A percentile compares a stretch with the other conserved stretches of the same genome.
These are phyloP conservation scores for Mormyrops attenuatus DNA, from an alignment of 2,797 vertebrate species.

Conservation along the genomic window DNA sequence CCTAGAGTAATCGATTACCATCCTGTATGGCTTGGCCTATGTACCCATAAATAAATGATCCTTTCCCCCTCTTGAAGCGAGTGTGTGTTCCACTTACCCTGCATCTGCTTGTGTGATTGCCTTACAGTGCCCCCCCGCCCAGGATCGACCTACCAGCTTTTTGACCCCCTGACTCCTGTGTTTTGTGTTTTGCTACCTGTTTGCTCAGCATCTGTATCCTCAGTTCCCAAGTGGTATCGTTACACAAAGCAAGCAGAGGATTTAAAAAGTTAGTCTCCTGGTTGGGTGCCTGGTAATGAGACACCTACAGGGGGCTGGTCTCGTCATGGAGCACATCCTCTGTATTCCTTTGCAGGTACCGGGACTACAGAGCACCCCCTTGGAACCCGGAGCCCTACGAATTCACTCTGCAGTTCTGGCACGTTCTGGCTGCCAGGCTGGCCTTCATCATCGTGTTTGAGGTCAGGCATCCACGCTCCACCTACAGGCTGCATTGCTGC, in stretches of 20 bases:
- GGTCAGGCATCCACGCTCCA: conserved; percentile 58
- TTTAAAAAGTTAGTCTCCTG: not conserved
- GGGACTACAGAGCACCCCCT: conserved; percentile 90
- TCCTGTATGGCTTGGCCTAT: not conserved
- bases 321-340: not conserved
- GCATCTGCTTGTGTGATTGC: not conserved
- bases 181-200: not conserved
- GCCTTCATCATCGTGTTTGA: conserved; percentile 99
- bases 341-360: conserved; percentile 65
- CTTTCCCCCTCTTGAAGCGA: not conserved
- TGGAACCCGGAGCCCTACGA: conserved; percentile 86
- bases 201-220: not conserved
- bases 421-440: conserved; percentile 88
- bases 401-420: conserved; percentile 98
- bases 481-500: not conserved
- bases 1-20: not conserved
- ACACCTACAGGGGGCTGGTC: not conserved
- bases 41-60: not conserved
- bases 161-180: not conserved
- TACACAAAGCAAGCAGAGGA: not conserved
- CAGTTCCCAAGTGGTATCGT: not conserved
- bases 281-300: not conserved
- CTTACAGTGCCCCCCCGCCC: not conserved
- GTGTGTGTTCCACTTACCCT: not conserved
- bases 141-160: not conserved